A percentile compares a stretch with the other conserved stretches of the same genome.
Conservation (phyloP, 2,888 invertebrate species). For the Epinotia bilunana region DNA sequence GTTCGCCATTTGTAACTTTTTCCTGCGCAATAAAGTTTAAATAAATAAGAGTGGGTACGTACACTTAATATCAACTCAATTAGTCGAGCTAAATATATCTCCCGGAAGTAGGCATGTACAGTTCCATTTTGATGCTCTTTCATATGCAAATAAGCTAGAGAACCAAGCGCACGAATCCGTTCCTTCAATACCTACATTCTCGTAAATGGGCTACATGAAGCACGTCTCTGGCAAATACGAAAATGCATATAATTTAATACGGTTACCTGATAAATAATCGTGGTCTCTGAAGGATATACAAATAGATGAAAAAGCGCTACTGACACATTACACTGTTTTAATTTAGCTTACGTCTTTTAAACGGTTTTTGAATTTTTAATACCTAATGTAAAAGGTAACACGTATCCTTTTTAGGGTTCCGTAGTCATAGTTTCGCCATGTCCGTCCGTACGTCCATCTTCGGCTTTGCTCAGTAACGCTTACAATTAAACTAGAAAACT, state of each 20-base stretch:
- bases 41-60: too few relatives aligned
- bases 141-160: slow-evolving; percentile 67
- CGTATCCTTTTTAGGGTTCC: too few relatives aligned
- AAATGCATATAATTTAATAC: slow-evolving; percentile 74
- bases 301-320: neutral
- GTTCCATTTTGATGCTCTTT: slow-evolving; percentile 63
- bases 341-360: too few relatives aligned
- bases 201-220: slow-evolving; percentile 65
- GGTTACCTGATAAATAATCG: slow-evolving; percentile 58
- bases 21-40: too few relatives aligned
- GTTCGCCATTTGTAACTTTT: too few relatives aligned
- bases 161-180: slow-evolving; percentile 42
- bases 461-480: too few relatives aligned
- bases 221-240: slow-evolving; percentile 74
- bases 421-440: too few relatives aligned
- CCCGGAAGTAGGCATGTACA: slow-evolving; percentile 50
- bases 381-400: too few relatives aligned
- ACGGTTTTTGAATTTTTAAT: too few relatives aligned
- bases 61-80: neutral
- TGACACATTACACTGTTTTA: too few relatives aligned
- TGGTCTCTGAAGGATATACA: slow-evolving; percentile 26
- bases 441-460: too few relatives aligned
- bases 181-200: slow-evolving; percentile 47
- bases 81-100: neutral
- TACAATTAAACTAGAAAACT: too few relatives aligned